These are phyloP conservation scores for Drosophila mimetica DNA, from an alignment of 2,888 invertebrate species.

Conservation along the genomic window DNA sequence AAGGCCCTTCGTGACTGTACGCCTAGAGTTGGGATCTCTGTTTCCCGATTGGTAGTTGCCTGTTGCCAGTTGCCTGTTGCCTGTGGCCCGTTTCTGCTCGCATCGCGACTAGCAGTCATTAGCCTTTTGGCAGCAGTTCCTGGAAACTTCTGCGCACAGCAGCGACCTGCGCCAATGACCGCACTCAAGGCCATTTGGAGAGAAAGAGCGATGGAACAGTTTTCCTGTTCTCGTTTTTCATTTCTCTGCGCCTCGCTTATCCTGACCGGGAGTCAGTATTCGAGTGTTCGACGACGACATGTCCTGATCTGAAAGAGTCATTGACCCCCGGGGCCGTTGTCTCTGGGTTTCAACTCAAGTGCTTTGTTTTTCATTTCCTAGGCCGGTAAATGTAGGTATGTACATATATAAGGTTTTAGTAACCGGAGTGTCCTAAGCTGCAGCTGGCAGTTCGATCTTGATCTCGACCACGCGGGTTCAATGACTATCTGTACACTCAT, in stretches of 20 bases:
- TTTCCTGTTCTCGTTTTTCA: slow-evolving; percentile 75
- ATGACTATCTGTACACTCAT: slow-evolving; percentile 16
- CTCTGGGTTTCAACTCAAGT: slow-evolving; percentile 48
- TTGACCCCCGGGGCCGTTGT: slow-evolving; percentile 50
- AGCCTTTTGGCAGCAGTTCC: slow-evolving; percentile 61
- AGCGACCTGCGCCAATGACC: slow-evolving; percentile 61
- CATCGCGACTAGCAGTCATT: slow-evolving; percentile 67
- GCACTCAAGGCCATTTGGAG: slow-evolving; percentile 58
- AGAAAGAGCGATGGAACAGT: slow-evolving; percentile 39
- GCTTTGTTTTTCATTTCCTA: slow-evolving; percentile 38
- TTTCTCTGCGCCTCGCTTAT: slow-evolving; percentile 32
- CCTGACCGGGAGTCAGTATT: slow-evolving; percentile 52
- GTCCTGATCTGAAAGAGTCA: slow-evolving; percentile 59
- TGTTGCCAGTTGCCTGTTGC: slow-evolving; percentile 7
- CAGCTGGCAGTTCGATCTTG: slow-evolving; percentile 1
- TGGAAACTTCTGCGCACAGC: slow-evolving; percentile 50
- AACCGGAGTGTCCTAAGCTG: slow-evolving; percentile 39
- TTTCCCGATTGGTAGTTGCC: neutral
- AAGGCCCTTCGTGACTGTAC: slow-evolving; percentile 21
- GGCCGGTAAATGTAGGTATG: no score
- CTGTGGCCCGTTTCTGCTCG: slow-evolving; percentile 7
- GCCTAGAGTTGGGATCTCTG: neutral
- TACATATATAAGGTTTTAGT: neutral
- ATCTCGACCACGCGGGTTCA: slow-evolving; percentile 17
- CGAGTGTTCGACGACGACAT: no score